Conservation (phyloP, 2,888 invertebrate genomes). For the Synergus laeviventris region DNA sequence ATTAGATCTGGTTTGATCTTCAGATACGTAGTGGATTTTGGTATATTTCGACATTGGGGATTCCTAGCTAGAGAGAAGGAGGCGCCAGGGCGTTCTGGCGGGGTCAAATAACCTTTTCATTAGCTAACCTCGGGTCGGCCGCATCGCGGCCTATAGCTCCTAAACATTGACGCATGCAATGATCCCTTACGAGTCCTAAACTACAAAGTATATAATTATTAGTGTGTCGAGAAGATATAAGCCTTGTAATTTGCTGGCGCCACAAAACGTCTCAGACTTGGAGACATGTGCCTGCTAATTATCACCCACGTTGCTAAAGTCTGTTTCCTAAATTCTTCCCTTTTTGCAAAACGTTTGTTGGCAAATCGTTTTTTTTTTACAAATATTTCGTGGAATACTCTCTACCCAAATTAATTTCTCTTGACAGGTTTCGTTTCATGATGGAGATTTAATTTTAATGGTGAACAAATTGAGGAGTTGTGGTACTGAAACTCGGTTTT, state of each 20-base stretch:
- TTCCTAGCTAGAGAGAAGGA: conserved; percentile 60
- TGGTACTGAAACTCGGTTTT: background rate
- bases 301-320: conserved; percentile 54
- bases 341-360: background rate
- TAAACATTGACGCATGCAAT: conserved; percentile 73
- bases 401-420: background rate
- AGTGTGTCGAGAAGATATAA: conserved; percentile 67
- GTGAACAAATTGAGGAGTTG: conserved; percentile 2
- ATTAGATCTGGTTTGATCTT: conserved; percentile 36
- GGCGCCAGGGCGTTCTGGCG: conserved; percentile 75
- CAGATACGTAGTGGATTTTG: conserved; percentile 20
- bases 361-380: background rate
- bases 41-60: conserved; percentile 39
- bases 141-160: conserved; percentile 66
- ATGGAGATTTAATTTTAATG: background rate
- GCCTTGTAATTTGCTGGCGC: conserved; percentile 76
- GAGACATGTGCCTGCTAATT: conserved; percentile 75
- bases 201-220: conserved; percentile 72
- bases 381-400: too few relatives aligned
- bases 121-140: conserved; percentile 71
- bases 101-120: conserved; percentile 76
- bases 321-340: conserved; percentile 8
- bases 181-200: conserved; percentile 61
- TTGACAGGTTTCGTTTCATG: background rate
- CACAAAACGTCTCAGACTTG: conserved; percentile 69